These are phyloP conservation scores for Dynastes tityus DNA, from an alignment of 2,888 invertebrate genomes.

Conservation along the genomic window DNA sequence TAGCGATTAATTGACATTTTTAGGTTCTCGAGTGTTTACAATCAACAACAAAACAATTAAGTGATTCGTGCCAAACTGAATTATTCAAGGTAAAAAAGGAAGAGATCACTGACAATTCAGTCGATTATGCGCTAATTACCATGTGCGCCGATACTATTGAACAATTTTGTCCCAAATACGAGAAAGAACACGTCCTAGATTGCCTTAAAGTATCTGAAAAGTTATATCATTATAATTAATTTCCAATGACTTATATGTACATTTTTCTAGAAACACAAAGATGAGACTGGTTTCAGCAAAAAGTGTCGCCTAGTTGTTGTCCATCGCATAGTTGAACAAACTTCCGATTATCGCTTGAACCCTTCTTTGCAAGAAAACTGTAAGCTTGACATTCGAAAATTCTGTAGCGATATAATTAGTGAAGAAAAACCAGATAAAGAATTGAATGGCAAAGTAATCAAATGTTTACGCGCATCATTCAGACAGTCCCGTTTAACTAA, in stretches of 20 bases:
- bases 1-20: background rate
- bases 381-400: conserved; percentile 84
- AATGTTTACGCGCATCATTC: conserved; percentile 88
- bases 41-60: conserved; percentile 75
- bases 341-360: conserved; percentile 92
- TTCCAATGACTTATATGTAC: background rate
- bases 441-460: conserved; percentile 87
- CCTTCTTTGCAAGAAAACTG: conserved; percentile 88
- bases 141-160: conserved; percentile 91
- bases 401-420: conserved; percentile 69
- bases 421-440: conserved; percentile 77
- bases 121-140: conserved; percentile 88
- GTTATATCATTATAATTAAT: conserved; percentile 14
- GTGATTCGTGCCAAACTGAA: conserved; percentile 82
- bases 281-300: conserved; percentile 85
- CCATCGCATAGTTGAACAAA: conserved; percentile 91
- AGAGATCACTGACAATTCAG: conserved; percentile 88
- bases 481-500: conserved; percentile 81
- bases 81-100: conserved; percentile 90
- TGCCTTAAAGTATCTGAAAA: conserved; percentile 79
- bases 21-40: conserved; percentile 88
- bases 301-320: conserved; percentile 89
- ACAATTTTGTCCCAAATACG: conserved; percentile 84
- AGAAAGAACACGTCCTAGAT: conserved; percentile 80
- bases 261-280: conserved; percentile 78